A percentile compares a stretch with the other conserved stretches of the same genome.
phyloP scores from a whole-genome alignment of 2,888 invertebrate species.

The Dasysyrphus tricinctus region DNA sequence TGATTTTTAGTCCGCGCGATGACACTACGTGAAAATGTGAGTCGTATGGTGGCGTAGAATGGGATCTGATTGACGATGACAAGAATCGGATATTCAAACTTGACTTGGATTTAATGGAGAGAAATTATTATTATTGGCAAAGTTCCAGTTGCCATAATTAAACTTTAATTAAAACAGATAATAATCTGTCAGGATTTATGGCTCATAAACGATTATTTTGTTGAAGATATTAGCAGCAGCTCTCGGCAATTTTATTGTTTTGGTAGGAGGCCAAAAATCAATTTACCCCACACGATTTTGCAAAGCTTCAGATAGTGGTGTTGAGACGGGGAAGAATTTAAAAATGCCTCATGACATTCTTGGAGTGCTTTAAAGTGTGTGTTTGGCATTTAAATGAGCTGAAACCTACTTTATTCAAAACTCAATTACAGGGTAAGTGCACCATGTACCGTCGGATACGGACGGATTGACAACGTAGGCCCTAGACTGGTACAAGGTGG shows the following conservation, averaged over 20 bases:
- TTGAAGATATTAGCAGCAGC: slow-evolving; percentile 33
- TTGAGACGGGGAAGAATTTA: background rate
- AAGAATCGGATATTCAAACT: slow-evolving; percentile 20
- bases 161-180: slow-evolving; percentile 59
- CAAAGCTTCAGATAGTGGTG: background rate
- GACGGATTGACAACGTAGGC: too few relatives aligned
- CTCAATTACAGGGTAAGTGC: too few relatives aligned
- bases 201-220: slow-evolving; percentile 31
- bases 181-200: slow-evolving; percentile 55
- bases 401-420: too few relatives aligned
- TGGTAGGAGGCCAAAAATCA: slow-evolving; percentile 41
- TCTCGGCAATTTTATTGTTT: slow-evolving; percentile 9
- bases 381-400: too few relatives aligned
- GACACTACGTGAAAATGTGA: background rate
- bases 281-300: background rate
- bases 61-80: slow-evolving; percentile 30
- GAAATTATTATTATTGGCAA: slow-evolving; percentile 41
- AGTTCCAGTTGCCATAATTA: slow-evolving; percentile 41
- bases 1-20: background rate
- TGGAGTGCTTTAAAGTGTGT: too few relatives aligned
- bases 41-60: background rate
- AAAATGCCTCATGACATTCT: too few relatives aligned
- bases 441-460: too few relatives aligned
- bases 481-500: too few relatives aligned
- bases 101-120: background rate